These are phyloP conservation scores for Helobdella robusta DNA, from an alignment of 2,888 invertebrate genomes.

Conservation along the genomic window DNA sequence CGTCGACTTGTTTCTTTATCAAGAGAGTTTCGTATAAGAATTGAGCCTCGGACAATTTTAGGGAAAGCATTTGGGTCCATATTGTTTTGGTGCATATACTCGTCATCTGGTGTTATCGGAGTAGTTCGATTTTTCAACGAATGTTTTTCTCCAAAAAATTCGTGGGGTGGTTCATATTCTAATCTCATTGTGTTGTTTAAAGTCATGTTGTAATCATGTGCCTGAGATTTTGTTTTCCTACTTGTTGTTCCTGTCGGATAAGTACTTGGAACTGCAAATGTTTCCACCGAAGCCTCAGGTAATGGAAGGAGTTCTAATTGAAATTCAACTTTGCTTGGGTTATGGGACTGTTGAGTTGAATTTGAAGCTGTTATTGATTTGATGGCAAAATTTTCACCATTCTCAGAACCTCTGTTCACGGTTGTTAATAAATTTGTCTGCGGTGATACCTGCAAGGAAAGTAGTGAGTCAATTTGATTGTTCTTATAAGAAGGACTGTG, in stretches of 20 bases:
- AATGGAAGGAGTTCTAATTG: conserved; percentile 17
- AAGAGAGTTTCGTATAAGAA: conserved; percentile 34
- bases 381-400: conserved; percentile 20
- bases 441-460: conserved; percentile 6
- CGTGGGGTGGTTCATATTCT: not conserved
- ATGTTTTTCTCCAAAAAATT: too few species aligned
- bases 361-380: conserved; percentile 15
- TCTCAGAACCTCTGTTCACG: not conserved
- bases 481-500: too few species aligned
- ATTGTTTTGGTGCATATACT: not conserved
- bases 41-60: conserved; percentile 34
- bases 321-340: conserved; percentile 11
- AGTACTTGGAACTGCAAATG: not conserved
- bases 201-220: too few species aligned
- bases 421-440: not conserved
- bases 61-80: conserved; percentile 27
- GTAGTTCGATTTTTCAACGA: too few species aligned
- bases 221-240: too few species aligned
- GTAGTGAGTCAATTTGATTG: not conserved
- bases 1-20: conserved; percentile 5
- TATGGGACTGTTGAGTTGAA: not conserved
- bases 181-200: not conserved
- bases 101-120: not conserved
- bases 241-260: conserved; percentile 1
- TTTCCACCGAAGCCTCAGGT: not conserved